Percentiles rank a stretch among this genome's conserved stretches.
Evolutionary conservation across 64 coral and sea anemone species (phyloP).

Genomic region (Trachythela sp.): DNA sequence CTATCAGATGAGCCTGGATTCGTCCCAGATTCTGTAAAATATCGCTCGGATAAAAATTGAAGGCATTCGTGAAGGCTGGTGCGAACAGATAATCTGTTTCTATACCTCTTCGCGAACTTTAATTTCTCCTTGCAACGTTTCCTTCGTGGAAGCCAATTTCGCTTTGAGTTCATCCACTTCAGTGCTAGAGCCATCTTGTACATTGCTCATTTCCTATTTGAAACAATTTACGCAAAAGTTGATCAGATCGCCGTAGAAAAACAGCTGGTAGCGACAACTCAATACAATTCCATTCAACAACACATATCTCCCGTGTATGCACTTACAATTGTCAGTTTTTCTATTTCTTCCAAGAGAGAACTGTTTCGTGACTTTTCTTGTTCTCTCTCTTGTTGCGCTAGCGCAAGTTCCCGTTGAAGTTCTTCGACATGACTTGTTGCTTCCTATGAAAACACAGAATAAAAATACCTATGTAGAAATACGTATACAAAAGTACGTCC

Average conservation of each 20-base stretch:
- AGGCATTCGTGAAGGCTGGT: too few species aligned
- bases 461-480: background rate
- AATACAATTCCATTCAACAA: background rate
- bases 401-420: constrained; percentile 62
- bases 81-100: background rate
- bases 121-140: constrained; percentile 67
- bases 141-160: constrained; percentile 68
- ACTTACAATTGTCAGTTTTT: constrained; percentile 67
- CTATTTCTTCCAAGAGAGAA: constrained; percentile 54
- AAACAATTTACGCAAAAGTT: too few species aligned
- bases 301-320: too few species aligned
- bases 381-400: constrained; percentile 55
- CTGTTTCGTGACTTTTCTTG: constrained; percentile 63
- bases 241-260: background rate
- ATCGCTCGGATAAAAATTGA: too few species aligned
- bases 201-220: constrained; percentile 57
- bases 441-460: constrained; percentile 39
- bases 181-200: constrained; percentile 66
- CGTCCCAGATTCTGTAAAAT: too few species aligned
- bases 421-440: constrained; percentile 61
- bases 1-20: too few species aligned
- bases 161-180: constrained; percentile 64
- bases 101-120: constrained; percentile 63
- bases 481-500: background rate
- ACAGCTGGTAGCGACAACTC: too few species aligned